Base-by-base conservation (phyloP, 2,888 invertebrate species). In the Agrotis ipsilon region DNA sequence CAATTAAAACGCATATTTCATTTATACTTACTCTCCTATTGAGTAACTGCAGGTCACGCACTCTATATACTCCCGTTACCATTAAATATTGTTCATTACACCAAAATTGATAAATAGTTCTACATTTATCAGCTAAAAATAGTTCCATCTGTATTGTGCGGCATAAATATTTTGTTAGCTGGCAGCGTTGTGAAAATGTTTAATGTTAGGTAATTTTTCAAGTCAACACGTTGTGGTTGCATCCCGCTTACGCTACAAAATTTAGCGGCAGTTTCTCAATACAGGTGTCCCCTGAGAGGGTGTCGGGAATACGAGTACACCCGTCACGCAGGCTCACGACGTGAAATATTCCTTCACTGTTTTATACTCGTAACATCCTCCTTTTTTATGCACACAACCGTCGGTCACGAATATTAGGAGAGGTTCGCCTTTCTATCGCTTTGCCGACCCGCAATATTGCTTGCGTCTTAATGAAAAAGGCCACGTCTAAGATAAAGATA, bases 221-320 rank as follows among this genome's bases (percentile, higher is more conserved):
- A 62, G 13, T 45, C 54, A 63, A 82, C 48, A 55, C 27, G 45
- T 63, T 81, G 16, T 18, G n/a, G 70, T 62, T 83, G 65, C 75
- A 75, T n/a, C 16, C 63, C 81, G 72, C 72, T 81, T 70, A 60
- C 65, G 79, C 72, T 68, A 57, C 55, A 52, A 51, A 66, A 72
- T 75, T 75, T 46, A 51, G 52, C 65, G 46, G 67, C 48, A 69
- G 60, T 64, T 76, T 80, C 65, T 68, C 75, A 75, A 81, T 81
- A 84, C 78, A 81, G 75, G 57, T 76, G 75, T 87, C 89, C 86
- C 83, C 19, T 58, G 86, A 78, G 89, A 68, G 66, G 61, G 71
- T 72, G 69, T 75, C 82, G 82, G 87, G 87, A 88, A 88, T 89
- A 88, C 85, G 87, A 88, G 88, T 89, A 88, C 85, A 86, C 80